Evolutionary conservation across 2,113 vertebrate species (phyloP).

Genomic region (Paralichthys olivaceus): DNA sequence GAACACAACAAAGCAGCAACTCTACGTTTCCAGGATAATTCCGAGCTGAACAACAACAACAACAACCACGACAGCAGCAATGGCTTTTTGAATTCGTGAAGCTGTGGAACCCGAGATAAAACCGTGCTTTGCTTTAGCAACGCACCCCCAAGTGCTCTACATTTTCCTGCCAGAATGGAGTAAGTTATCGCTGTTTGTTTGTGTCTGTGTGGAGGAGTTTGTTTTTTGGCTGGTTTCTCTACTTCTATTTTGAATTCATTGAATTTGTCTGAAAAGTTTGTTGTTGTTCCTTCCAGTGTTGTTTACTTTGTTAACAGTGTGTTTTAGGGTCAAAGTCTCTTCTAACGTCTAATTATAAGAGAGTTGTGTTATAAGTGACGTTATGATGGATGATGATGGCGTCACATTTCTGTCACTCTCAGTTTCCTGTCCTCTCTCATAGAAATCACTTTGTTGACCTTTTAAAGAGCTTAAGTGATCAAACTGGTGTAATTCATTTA

Average conservation of each 20-base stretch:
- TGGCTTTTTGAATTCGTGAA: constrained; percentile 80
- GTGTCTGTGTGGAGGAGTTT: background rate
- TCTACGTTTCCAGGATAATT: constrained; percentile 63
- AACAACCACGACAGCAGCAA: constrained; percentile 33
- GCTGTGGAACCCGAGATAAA: constrained; percentile 63
- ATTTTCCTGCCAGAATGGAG: constrained; percentile 85
- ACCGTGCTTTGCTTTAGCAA: constrained; percentile 86
- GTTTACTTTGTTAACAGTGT: background rate
- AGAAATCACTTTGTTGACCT: constrained; percentile 5
- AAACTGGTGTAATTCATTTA: constrained; percentile 48
- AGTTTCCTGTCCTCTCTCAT: background rate
- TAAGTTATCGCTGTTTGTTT: constrained; percentile 73
- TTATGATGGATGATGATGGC: background rate
- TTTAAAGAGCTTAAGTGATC: constrained; percentile 23
- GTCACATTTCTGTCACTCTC: constrained; percentile 2
- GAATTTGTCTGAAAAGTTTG: too few species aligned
- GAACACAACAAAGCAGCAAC: constrained; percentile 82
- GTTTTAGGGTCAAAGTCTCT: too few species aligned
- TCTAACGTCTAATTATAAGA: too few species aligned
- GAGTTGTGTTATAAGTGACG: background rate
- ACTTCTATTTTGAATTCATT: background rate
- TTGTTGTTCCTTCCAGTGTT: background rate
- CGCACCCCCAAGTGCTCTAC: constrained; percentile 81
- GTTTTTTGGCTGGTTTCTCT: background rate
- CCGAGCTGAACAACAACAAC: constrained; percentile 45